A percentile compares a stretch with the other conserved stretches of the same genome.
phyloP scores from a whole-genome alignment of 2,113 vertebrate species.

The Malurus elegans region DNA sequence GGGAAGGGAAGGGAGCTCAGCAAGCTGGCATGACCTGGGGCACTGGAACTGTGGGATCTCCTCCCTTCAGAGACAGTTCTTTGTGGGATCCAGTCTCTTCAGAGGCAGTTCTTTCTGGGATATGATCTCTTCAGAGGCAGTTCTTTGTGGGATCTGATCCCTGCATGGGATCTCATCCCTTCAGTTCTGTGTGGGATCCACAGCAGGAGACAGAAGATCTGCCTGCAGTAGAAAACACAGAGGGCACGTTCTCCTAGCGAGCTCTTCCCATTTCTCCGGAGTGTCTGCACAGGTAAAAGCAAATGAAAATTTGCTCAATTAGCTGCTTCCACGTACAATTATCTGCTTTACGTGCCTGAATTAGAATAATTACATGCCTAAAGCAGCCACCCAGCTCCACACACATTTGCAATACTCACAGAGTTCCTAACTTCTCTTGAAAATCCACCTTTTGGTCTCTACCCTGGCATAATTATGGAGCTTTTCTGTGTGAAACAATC shows the following conservation, averaged over 20 bases:
- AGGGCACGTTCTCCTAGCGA: not conserved
- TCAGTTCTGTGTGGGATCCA: not conserved
- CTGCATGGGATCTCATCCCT: not conserved
- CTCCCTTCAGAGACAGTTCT: not conserved
- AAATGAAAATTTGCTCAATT: constrained; percentile 39
- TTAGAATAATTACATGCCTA: constrained; percentile 29
- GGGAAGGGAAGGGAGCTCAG: not conserved
- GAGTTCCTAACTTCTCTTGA: not conserved
- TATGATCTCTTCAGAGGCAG: not conserved
- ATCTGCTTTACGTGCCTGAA: not conserved
- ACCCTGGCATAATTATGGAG: not conserved
- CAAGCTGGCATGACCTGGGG: not conserved
- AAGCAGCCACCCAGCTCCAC: not conserved
- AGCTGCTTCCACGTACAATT: constrained; percentile 42
- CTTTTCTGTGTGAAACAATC: not conserved
- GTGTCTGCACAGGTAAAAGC: not conserved
- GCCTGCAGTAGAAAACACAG: not conserved
- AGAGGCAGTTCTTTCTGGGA: not conserved
- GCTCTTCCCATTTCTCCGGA: not conserved
- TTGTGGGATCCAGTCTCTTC: fast-evolving
- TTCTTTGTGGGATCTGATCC: fast-evolving
- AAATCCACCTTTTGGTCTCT: not conserved
- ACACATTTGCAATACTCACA: not conserved
- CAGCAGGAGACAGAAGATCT: not conserved
- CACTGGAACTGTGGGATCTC: not conserved